These are phyloP conservation scores for Sebastes miniatus DNA, from an alignment of 2,797 vertebrate species.

Conservation along the genomic window DNA sequence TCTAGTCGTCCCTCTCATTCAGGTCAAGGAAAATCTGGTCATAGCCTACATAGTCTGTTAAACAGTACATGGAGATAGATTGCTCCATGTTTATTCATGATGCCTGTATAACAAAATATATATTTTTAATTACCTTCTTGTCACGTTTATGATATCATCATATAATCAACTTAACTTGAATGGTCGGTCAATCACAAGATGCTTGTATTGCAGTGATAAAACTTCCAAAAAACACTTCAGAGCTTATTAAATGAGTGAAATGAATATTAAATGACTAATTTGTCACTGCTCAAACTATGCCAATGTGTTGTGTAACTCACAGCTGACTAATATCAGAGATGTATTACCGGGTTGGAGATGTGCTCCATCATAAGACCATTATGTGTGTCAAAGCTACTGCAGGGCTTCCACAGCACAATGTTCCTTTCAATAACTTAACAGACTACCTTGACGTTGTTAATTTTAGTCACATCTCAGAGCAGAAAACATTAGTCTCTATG, in stretches of 20 bases:
- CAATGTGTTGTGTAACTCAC: conserved; percentile 40
- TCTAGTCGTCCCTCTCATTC: conserved; percentile 32
- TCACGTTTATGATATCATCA: conserved; percentile 2
- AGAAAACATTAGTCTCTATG: conserved; percentile 10
- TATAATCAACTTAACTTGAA: background rate
- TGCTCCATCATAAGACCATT: conserved; percentile 35
- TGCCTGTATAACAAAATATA: background rate
- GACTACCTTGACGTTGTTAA: conserved; percentile 10
- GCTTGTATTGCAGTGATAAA: background rate
- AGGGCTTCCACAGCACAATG: background rate
- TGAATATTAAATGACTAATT: conserved; percentile 18
- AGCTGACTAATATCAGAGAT: conserved; percentile 44
- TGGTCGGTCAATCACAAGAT: background rate
- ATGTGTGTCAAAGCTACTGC: conserved; percentile 29
- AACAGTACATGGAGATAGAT: background rate
- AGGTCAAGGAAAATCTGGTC: conserved; percentile 48
- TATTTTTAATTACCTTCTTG: background rate
- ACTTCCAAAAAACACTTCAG: background rate
- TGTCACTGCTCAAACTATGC: conserved; percentile 41
- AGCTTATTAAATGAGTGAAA: background rate
- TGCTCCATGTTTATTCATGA: background rate
- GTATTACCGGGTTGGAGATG: conserved; percentile 8
- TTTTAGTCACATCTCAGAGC: conserved; percentile 29
- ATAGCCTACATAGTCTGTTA: conserved; percentile 16
- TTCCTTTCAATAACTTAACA: conserved; percentile 18